Evolutionary conservation across 2,113 vertebrate species (phyloP).

Genomic region (Coptodon rendalli): DNA sequence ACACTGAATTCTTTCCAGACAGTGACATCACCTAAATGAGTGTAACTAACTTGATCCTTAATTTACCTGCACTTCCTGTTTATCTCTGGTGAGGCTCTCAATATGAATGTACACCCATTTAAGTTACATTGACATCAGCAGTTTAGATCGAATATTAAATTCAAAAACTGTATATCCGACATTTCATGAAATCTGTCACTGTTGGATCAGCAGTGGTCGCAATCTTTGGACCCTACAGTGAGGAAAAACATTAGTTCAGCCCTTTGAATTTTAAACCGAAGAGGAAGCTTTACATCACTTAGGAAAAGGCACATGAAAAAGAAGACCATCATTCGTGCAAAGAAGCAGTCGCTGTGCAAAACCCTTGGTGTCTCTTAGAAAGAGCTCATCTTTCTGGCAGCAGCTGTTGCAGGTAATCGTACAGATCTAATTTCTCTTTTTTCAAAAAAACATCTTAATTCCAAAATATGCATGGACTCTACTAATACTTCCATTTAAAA

Average conservation of each 20-base stretch:
- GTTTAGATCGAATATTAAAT: not conserved
- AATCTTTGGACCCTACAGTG: not conserved
- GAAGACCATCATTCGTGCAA: not conserved
- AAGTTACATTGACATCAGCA: not conserved
- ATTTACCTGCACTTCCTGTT: not conserved
- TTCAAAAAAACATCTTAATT: not conserved
- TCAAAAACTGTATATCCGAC: no score
- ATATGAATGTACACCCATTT: not conserved
- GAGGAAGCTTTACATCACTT: not conserved
- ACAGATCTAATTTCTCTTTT: not conserved
- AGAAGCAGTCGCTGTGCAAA: not conserved
- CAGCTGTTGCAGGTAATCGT: not conserved
- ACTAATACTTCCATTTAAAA: not conserved
- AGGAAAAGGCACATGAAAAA: not conserved
- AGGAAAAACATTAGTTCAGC: not conserved
- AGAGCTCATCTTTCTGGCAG: not conserved
- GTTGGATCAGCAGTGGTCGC: not conserved
- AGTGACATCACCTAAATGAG: not conserved
- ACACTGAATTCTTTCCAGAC: not conserved
- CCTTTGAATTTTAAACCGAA: not conserved
- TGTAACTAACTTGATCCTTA: not conserved
- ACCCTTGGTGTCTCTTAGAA: not conserved
- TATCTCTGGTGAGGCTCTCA: not conserved
- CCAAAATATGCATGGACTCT: not conserved
- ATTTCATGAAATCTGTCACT: not conserved